Evolutionary conservation across 2,113 vertebrate species (phyloP), one percentile per base, ranked within the genome.

Genomic region (Antigone vipio): DNA sequence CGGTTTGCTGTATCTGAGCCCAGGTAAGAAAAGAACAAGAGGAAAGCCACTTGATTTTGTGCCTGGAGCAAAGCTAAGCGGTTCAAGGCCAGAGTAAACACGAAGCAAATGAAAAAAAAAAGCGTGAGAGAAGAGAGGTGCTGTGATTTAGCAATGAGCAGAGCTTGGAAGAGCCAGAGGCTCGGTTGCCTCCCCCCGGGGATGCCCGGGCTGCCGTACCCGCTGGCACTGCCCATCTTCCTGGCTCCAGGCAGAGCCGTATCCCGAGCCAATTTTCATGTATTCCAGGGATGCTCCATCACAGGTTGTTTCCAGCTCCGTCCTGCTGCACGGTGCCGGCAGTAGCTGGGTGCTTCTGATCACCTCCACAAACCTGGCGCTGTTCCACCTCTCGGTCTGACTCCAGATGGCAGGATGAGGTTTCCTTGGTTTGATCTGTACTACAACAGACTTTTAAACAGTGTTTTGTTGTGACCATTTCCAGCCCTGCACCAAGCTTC

Each of bases 31-130:
- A 77, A 86, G 88, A 96, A 67, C 56, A 81, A 86, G 95, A 89
- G 92, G 76, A 73, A 93, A 96, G 83, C 59, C 64, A 12, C 83
- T 96, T 94, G 95, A 82, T 90, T 96, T 88, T 47, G 24, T 96
- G 96, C 96, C 95, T 96, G 95, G 85, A 96, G 95, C 59, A 52
- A 88, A 85, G 83, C 83, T 77, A 92, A 95, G 85, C 34, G 5
- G 72, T 81, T 93, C 91, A 86, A 87, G 96, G 93, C 92, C 88
- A 94, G 90, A 92, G 72, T 86, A 96, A 96, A 95, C 92, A 96
- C 2, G 44, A 96, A 96, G 44, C 44, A 88, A 95, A 96, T 74
- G 35, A 42, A 49, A 64, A 40, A 59, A 63, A 92, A 73, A 56
- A 26, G 21, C 1, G 2, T 35, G 32, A 77, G 73, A 79, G 76